These are phyloP conservation scores for Trisateles emortualis DNA, from an alignment of 2,888 invertebrate species.

Conservation along the genomic window DNA sequence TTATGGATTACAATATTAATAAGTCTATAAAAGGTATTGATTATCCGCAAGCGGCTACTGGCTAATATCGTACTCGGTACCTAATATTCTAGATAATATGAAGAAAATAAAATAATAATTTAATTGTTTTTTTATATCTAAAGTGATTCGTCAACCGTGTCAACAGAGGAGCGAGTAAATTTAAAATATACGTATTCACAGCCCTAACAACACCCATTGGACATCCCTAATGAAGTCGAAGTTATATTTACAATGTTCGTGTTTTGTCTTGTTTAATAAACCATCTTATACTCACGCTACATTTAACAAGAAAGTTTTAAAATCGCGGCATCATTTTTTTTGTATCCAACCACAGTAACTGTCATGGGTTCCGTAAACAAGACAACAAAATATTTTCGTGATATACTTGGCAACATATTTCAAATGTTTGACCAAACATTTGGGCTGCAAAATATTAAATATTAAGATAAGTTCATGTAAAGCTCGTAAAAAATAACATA, in stretches of 20 bases:
- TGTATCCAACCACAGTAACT: not conserved
- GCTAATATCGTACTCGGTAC: constrained; percentile 44
- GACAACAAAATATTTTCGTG: constrained; percentile 31
- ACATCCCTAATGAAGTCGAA: constrained; percentile 54
- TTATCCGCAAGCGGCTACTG: constrained; percentile 45
- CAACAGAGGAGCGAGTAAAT: constrained; percentile 56
- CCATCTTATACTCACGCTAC: not conserved
- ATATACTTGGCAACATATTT: constrained; percentile 36
- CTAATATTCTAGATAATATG: constrained; percentile 46
- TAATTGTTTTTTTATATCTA: constrained; percentile 61
- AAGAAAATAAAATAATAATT: constrained; percentile 66
- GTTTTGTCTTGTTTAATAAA: constrained; percentile 31
- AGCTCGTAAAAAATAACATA: not conserved
- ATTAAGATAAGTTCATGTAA: constrained; percentile 5
- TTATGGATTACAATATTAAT: not conserved
- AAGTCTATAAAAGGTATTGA: constrained; percentile 44
- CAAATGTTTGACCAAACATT: constrained; percentile 47
- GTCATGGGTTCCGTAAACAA: constrained; percentile 31
- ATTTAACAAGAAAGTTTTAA: not conserved
- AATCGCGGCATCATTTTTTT: not conserved
- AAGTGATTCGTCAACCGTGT: constrained; percentile 58
- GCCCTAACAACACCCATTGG: constrained; percentile 72
- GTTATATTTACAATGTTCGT: constrained; percentile 56
- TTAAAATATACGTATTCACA: constrained; percentile 78
- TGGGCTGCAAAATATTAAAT: constrained; percentile 34